Percentiles rank a stretch among this genome's conserved stretches.
Evolutionary conservation across 2,113 vertebrate species (phyloP).

Genomic region (Octodon degus): DNA sequence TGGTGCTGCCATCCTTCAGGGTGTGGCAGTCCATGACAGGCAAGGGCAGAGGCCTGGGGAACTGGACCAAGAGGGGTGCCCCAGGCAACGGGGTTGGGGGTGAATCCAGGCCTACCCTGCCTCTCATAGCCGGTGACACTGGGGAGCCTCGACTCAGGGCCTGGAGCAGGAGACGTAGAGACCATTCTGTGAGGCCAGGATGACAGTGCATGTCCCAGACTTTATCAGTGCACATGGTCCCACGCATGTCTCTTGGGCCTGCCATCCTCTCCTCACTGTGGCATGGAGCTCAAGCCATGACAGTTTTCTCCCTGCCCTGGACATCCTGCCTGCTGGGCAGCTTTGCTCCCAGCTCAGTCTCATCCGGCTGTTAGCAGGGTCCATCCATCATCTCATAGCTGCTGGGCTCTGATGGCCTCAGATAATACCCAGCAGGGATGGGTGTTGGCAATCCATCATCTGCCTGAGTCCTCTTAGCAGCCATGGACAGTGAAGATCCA

Average conservation of each 20-base stretch:
- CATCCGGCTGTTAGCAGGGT: neutral
- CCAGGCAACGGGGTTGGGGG: no score
- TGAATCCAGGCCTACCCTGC: neutral
- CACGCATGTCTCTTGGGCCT: neutral
- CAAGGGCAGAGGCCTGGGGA: neutral
- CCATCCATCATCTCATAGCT: neutral
- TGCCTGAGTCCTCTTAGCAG: neutral
- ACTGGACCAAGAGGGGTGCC: neutral
- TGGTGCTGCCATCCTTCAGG: neutral
- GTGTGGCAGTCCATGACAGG: no score
- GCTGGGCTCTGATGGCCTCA: slow-evolving; percentile 1
- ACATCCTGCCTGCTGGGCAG: neutral
- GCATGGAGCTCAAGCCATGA: neutral
- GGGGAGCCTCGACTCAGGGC: neutral
- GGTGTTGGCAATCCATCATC: neutral
- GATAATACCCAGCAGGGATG: neutral
- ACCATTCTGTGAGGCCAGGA: accelerated
- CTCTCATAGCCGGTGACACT: neutral
- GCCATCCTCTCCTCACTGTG: neutral
- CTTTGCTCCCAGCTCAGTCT: neutral
- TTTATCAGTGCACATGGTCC: neutral
- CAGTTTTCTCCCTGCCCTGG: neutral
- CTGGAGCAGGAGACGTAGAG: neutral
- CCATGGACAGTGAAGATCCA: neutral
- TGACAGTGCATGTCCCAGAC: neutral